These are phyloP conservation scores for Andrena haemorrhoa DNA, from an alignment of 2,888 invertebrate species.

Conservation along the genomic window DNA sequence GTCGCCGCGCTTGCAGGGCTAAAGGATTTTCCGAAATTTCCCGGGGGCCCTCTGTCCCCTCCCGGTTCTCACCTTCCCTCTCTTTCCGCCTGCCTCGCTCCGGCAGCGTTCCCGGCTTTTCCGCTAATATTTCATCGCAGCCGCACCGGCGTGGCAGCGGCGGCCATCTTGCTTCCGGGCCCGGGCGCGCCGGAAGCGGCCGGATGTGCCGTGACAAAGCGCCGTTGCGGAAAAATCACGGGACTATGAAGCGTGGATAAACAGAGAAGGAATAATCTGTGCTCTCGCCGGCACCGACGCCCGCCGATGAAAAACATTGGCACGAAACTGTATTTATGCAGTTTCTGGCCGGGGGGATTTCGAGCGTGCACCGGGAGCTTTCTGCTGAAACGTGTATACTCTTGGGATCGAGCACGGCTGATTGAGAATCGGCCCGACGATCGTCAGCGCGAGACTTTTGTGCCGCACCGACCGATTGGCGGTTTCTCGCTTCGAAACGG, in stretches of 20 bases:
- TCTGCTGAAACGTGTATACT: conserved; percentile 18
- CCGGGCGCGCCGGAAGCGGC: conserved; percentile 80
- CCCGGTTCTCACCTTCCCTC: conserved; percentile 43
- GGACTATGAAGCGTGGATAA: conserved; percentile 81
- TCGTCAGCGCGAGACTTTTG: conserved; percentile 25
- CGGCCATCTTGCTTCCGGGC: conserved; percentile 83
- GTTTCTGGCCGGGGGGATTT: conserved; percentile 48
- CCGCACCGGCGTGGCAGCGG: conserved; percentile 69
- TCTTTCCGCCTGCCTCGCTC: conserved; percentile 21
- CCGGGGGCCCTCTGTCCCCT: conserved; percentile 74
- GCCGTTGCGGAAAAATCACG: conserved; percentile 82
- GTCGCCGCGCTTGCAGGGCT: conserved; percentile 31
- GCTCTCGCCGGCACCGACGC: conserved; percentile 49
- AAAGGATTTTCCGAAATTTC: conserved; percentile 79
- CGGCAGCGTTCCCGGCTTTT: conserved; percentile 69
- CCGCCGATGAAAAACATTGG: conserved; percentile 53
- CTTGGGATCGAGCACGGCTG: conserved; percentile 27
- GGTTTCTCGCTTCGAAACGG: background rate
- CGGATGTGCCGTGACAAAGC: conserved; percentile 83
- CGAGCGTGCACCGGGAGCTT: conserved; percentile 11
- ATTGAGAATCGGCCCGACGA: conserved; percentile 43
- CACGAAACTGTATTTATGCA: conserved; percentile 60
- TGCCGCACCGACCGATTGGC: conserved; percentile 22
- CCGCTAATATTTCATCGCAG: conserved; percentile 83
- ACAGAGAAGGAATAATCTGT: conserved; percentile 71